Evolutionary conservation across 64 coral and sea anemone genomes (phyloP), one percentile per base, ranked within the genome.

Genomic region (Stichodactyla mertensii): DNA sequence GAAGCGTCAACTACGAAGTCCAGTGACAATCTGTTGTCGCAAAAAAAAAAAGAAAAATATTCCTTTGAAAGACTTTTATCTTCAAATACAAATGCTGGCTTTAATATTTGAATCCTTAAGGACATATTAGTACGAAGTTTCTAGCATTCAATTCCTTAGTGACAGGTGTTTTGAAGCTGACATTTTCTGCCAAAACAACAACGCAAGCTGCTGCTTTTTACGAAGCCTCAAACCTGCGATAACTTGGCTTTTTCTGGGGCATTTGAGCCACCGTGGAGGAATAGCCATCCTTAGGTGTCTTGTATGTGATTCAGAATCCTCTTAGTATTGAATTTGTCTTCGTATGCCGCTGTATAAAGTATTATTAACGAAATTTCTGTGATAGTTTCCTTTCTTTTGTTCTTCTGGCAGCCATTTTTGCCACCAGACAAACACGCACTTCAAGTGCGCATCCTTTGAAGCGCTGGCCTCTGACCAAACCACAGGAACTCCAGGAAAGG

Each of bases 191-290:
- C 56, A 27, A 74, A 74, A 74, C 69, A 58, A 66, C 5, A 66
- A 22, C 62, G 7, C n/a, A 8, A 66, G 4, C 62, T 66, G 62
- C 6, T 66, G 23, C 18, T 36, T 36, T 36, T 20, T 20, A 66
- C 57, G 57, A 66, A 20, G 13, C 7, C 26, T 85, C 83, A 59
- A 79, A 82, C 95, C 95, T 94, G 95, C 95, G 56, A 98, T 98
- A n/a, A 98, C 24, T 55, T 89, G 51, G 80, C 95, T 94, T 89
- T 98, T 98, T 87, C 95, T 89, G 0, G 95, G 95, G 31, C 95
- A 98, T 19, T 92, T 98, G 19, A 94, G 80, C 95, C 95, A 98
- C 61, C 95, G 77, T 54, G 89, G 95, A 45, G 95, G 95, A 56
- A 98, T 82, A 70, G 95, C 93, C 95, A 98, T 98, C 23, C 79